phyloP scores from a whole-genome alignment of 2,113 vertebrate species.

The Piprites chloris region DNA sequence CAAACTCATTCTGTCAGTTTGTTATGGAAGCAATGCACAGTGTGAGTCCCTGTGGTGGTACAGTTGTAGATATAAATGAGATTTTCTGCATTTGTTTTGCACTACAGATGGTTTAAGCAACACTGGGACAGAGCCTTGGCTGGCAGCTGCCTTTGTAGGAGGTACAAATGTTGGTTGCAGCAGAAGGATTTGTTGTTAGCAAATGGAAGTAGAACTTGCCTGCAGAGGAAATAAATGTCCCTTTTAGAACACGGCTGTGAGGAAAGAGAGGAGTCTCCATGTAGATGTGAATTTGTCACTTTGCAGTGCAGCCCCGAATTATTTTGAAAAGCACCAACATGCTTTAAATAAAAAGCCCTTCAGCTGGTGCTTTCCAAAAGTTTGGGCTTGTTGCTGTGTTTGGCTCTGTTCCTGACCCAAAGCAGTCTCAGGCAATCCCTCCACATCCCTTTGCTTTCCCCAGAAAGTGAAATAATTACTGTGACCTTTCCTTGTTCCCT shows the following conservation, averaged over 20 bases:
- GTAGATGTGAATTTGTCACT: background rate
- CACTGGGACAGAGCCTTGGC: background rate
- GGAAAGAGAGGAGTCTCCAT: background rate
- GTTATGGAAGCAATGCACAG: background rate
- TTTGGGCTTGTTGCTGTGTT: background rate
- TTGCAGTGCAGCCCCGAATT: background rate
- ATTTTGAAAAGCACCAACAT: background rate
- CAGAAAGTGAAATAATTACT: background rate
- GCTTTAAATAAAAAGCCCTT: background rate
- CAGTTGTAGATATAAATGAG: background rate
- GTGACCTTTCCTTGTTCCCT: background rate
- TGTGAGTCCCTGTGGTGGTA: background rate
- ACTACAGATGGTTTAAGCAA: background rate
- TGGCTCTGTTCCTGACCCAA: background rate
- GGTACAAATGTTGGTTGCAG: background rate
- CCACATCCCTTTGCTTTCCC: background rate
- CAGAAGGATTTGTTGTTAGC: background rate
- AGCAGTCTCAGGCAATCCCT: background rate
- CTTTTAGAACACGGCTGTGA: background rate
- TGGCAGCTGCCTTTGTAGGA: background rate
- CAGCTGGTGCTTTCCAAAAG: background rate
- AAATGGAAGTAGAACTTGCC: background rate
- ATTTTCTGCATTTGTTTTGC: background rate
- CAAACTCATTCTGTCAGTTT: background rate
- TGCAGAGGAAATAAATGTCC: background rate